These are phyloP conservation scores for Aradophagus sp. DNA, from an alignment of 1,140 invertebrate genomes.

Conservation along the genomic window DNA sequence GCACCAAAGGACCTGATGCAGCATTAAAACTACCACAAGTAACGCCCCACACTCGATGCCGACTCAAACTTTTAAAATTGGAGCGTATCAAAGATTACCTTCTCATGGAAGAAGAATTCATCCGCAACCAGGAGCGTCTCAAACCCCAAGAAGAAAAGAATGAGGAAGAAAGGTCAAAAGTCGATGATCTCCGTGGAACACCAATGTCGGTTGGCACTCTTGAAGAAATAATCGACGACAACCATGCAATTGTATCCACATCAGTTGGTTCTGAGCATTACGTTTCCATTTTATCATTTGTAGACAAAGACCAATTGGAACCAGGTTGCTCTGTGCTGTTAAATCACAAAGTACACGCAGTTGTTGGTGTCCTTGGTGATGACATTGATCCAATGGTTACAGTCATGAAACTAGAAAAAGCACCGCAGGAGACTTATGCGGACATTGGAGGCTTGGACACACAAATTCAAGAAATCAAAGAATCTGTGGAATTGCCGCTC, in stretches of 20 bases:
- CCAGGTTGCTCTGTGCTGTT: slow-evolving; percentile 98
- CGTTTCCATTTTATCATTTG: slow-evolving; percentile 99
- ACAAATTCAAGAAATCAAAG: slow-evolving; percentile 99
- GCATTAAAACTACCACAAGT: slow-evolving; percentile 98
- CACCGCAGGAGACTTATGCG: slow-evolving; percentile 99
- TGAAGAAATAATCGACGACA: slow-evolving; percentile 99
- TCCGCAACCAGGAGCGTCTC: slow-evolving; percentile 97
- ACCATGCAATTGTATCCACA: slow-evolving; percentile 99
- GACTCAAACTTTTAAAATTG: slow-evolving; percentile 94
- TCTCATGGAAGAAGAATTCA: slow-evolving; percentile 99
- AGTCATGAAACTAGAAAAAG: slow-evolving; percentile 99
- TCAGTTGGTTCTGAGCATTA: slow-evolving; percentile 99
- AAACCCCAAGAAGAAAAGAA: slow-evolving; percentile 99
- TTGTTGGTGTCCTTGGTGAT: slow-evolving; percentile 98
- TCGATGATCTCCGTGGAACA: slow-evolving; percentile 98
- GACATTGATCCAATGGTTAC: slow-evolving; percentile 99
- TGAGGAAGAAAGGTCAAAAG: slow-evolving; percentile 97
- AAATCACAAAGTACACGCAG: slow-evolving; percentile 99
- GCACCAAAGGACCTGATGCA: slow-evolving; percentile 97
- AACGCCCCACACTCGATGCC: slow-evolving; percentile 97
- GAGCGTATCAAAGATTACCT: slow-evolving; percentile 99
- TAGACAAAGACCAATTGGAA: slow-evolving; percentile 99
- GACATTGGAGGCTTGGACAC: slow-evolving; percentile 99
- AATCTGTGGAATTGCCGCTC: slow-evolving; percentile 98
- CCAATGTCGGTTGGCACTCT: slow-evolving; percentile 99